A percentile compares a stretch with the other conserved stretches of the same genome.
These are phyloP conservation scores for Hexactinellida sp. DNA, from an alignment of 37 sponge, comb jelly and placozoan genomes.

Conservation along the genomic window DNA sequence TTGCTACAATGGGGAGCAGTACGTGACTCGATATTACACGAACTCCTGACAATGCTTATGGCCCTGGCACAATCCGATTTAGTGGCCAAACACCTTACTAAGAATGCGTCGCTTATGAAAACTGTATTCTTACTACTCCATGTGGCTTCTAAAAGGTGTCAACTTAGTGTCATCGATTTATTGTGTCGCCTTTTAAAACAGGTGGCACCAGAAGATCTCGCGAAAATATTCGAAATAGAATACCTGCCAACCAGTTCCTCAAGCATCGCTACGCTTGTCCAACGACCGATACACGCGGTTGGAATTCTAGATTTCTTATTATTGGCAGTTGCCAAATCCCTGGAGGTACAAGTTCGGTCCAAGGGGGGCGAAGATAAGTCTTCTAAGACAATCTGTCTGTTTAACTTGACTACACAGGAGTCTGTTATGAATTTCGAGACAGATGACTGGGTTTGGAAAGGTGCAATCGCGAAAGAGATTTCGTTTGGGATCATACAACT, in stretches of 20 bases:
- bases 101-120: conserved; percentile 54
- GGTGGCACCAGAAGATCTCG: conserved; percentile 69
- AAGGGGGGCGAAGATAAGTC: neutral
- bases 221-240: conserved; percentile 37
- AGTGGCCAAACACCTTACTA: conserved; percentile 61
- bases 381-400: neutral
- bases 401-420: neutral
- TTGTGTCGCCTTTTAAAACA: conserved; percentile 54
- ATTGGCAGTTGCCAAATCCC: conserved; percentile 34
- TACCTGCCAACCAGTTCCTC: conserved; percentile 37
- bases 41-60: conserved; percentile 81
- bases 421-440: neutral
- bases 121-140: conserved; percentile 78
- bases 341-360: neutral
- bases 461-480: neutral
- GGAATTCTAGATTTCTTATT: conserved; percentile 76
- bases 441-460: neutral
- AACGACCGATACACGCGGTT: neutral
- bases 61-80: conserved; percentile 68
- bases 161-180: conserved; percentile 61
- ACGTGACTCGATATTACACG: conserved; percentile 27
- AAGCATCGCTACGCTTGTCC: neutral
- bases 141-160: conserved; percentile 59
- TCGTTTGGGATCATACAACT: neutral
- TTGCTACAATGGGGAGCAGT: neutral